Percentiles rank a stretch among this genome's conserved stretches.
These are phyloP conservation scores for Lipophrys pholis DNA, from an alignment of 2,113 vertebrate species.

Conservation along the genomic window DNA sequence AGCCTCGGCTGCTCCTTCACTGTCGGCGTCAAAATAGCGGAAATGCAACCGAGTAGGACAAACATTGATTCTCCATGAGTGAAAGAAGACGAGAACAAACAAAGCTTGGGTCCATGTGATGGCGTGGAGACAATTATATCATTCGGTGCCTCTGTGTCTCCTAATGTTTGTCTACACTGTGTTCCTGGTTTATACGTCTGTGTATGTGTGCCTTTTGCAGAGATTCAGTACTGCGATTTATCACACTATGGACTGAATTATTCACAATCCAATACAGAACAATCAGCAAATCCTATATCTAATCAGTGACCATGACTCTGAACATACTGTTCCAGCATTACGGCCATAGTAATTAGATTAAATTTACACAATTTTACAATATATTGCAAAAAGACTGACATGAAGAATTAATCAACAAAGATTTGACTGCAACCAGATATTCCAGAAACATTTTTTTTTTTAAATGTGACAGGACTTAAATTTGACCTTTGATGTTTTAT, in stretches of 20 bases:
- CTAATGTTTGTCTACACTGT: constrained; percentile 1
- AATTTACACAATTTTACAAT: constrained; percentile 15
- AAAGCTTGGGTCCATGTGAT: constrained; percentile 30
- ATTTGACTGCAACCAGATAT: constrained; percentile 12
- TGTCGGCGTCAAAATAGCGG: constrained; percentile 20
- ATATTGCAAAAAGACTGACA: neutral
- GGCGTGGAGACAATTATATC: constrained; percentile 14
- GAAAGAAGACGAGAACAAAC: constrained; percentile 42
- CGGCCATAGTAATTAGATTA: constrained; percentile 6
- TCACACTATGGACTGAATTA: constrained; percentile 25
- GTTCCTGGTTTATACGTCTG: neutral
- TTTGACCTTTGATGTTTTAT: constrained; percentile 56
- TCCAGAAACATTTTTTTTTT: too few relatives aligned
- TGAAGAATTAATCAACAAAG: neutral
- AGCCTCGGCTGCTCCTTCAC: neutral
- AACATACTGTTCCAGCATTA: neutral
- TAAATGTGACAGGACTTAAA: constrained; percentile 23
- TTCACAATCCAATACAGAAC: constrained; percentile 35
- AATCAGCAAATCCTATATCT: constrained; percentile 32
- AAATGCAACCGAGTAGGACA: constrained; percentile 19
- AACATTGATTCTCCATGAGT: constrained; percentile 60
- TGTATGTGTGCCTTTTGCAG: constrained; percentile 3
- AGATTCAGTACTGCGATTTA: constrained; percentile 2
- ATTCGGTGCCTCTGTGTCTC: neutral
- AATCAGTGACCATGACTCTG: constrained; percentile 16